A percentile compares a stretch with the other conserved stretches of the same genome.
These are phyloP conservation scores for Acrobasis repandana DNA, from an alignment of 2,888 invertebrate genomes.

Conservation along the genomic window DNA sequence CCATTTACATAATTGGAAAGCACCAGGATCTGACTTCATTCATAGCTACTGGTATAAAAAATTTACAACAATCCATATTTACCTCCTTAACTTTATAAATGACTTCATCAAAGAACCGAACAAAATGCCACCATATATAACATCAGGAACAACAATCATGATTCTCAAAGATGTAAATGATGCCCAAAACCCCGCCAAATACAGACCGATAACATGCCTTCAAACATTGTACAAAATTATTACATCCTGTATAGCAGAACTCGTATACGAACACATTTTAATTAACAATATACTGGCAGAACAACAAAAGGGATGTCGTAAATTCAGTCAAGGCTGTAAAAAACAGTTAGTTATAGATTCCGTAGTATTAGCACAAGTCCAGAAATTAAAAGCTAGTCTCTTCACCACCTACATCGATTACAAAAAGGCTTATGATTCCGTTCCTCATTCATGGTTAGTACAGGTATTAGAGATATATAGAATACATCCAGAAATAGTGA, in stretches of 20 bases:
- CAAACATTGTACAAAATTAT: constrained; percentile 37
- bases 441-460: constrained; percentile 30
- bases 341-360: constrained; percentile 30
- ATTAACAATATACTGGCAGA: constrained; percentile 32
- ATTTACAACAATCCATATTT: constrained; percentile 22
- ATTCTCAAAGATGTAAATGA: constrained; percentile 25
- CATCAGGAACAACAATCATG: constrained; percentile 33
- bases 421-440: constrained; percentile 34
- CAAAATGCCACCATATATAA: constrained; percentile 27
- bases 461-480: constrained; percentile 20
- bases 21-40: constrained; percentile 30
- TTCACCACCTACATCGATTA: constrained; percentile 32
- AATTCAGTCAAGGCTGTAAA: constrained; percentile 23
- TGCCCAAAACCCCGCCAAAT: constrained; percentile 33
- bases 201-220: constrained; percentile 39
- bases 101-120: constrained; percentile 24
- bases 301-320: constrained; percentile 36
- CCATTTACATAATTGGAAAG: constrained; percentile 26
- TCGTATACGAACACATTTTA: constrained; percentile 29
- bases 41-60: constrained; percentile 33
- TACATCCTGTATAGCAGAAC: constrained; percentile 31
- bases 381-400: constrained; percentile 25
- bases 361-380: constrained; percentile 23
- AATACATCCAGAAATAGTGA: constrained; percentile 22
- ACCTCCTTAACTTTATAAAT: constrained; percentile 23